Percentiles rank a stretch among this genome's conserved stretches.
These are phyloP conservation scores for Lasaia peninsularis DNA, from an alignment of 1,140 invertebrate species.

Conservation along the genomic window DNA sequence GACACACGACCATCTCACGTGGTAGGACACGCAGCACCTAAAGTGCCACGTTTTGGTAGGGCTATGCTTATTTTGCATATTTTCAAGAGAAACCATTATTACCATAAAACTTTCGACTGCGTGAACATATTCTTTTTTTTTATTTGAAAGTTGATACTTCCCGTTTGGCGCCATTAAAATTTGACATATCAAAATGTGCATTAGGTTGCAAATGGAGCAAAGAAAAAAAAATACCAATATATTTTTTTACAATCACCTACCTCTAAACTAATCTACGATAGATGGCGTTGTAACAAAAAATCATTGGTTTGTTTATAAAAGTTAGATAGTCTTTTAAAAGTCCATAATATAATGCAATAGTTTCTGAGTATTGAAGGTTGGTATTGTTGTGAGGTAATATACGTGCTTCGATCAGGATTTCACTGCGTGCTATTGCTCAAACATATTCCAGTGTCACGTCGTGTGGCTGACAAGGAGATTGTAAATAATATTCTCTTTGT, in stretches of 20 bases:
- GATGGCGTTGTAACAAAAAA: background rate
- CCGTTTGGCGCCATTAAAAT: too few species aligned
- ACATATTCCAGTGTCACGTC: constrained; percentile 23
- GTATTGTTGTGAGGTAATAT: constrained; percentile 14
- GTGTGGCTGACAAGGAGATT: constrained; percentile 7
- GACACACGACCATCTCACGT: background rate
- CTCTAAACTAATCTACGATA: too few species aligned
- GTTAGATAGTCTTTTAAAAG: too few species aligned
- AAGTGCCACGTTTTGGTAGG: background rate
- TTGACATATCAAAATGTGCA: too few species aligned
- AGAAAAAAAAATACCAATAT: too few species aligned
- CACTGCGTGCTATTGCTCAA: constrained; percentile 20
- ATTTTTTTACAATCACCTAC: too few species aligned
- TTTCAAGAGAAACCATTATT: too few species aligned
- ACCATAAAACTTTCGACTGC: too few species aligned
- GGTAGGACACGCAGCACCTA: background rate
- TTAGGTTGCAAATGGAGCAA: too few species aligned
- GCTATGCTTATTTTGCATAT: background rate
- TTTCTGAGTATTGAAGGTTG: constrained; percentile 12
- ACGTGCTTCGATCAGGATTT: constrained; percentile 29
- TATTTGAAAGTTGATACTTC: too few species aligned
- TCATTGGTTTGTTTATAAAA: background rate
- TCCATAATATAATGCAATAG: constrained; percentile 8
- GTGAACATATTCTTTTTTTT: too few species aligned
- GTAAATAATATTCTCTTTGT: background rate